phyloP scores from a whole-genome alignment of 92 coral and sea anemone genomes.

The Heteractis magnifica region DNA sequence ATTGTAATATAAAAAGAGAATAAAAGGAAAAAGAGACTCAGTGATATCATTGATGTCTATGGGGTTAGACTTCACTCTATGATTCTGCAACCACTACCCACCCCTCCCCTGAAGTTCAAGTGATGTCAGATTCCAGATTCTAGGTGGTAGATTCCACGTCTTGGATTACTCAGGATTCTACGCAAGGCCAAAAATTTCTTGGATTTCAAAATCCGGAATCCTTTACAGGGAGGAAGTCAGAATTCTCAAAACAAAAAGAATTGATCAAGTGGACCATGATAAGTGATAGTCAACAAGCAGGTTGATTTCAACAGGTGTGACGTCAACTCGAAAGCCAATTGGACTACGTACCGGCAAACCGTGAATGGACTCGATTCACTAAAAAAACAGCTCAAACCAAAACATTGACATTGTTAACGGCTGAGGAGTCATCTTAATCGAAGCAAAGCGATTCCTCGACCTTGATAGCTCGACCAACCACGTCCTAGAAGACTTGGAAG shows the following conservation, averaged over 20 bases:
- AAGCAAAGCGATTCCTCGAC: neutral
- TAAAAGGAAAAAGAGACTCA: too few relatives aligned
- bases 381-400: neutral
- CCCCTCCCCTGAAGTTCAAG: neutral
- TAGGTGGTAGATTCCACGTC: neutral
- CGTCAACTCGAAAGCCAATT: neutral
- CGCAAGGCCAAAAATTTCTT: too few relatives aligned
- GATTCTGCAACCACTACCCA: too few relatives aligned
- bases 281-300: neutral
- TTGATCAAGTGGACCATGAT: neutral
- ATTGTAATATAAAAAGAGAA: too few relatives aligned
- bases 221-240: neutral
- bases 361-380: neutral
- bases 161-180: too few relatives aligned
- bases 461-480: neutral
- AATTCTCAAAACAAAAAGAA: neutral
- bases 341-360: neutral
- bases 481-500: neutral
- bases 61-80: too few relatives aligned
- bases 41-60: too few relatives aligned
- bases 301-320: neutral
- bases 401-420: slow-evolving; percentile 2
- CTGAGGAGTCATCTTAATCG: neutral
- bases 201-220: too few relatives aligned
- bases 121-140: neutral